Percentiles rank a stretch among this genome's conserved stretches.
Conservation (phyloP, 2,888 invertebrate species). For the Cylindroiulus punctatus region DNA sequence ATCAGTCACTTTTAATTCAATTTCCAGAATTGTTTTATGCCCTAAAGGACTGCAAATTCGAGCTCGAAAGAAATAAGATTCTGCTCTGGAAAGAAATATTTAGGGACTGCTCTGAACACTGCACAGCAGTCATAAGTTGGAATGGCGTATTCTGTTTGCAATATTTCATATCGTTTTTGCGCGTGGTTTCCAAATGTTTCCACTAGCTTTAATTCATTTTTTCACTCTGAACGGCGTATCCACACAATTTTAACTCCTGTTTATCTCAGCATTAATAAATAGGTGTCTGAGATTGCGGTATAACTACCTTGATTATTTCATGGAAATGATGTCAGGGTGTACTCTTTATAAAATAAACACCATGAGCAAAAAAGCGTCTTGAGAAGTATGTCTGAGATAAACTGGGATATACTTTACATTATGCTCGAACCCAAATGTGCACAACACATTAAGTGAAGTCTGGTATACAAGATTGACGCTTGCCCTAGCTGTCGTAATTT, state of each 20-base stretch:
- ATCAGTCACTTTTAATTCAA: slow-evolving; percentile 38
- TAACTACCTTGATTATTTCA: no score
- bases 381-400: no score
- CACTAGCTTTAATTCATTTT: not conserved
- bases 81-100: not conserved
- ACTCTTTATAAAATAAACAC: no score
- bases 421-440: no score
- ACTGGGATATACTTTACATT: no score
- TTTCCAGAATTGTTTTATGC: slow-evolving; percentile 24
- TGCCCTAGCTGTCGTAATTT: no score
- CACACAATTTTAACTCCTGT: not conserved
- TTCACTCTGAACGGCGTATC: not conserved
- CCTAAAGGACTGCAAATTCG: not conserved
- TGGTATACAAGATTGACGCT: no score
- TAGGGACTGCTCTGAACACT: not conserved
- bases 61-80: not conserved
- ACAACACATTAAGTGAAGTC: no score
- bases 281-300: not conserved
- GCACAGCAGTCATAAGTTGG: not conserved
- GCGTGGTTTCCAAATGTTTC: not conserved
- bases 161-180: slow-evolving; percentile 1
- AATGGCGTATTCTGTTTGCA: not conserved
- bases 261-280: not conserved
- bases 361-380: no score
- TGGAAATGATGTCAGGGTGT: not conserved